A percentile compares a stretch with the other conserved stretches of the same genome.
phyloP scores from a whole-genome alignment of 2,113 vertebrate species.

The Myocastor coypus region DNA sequence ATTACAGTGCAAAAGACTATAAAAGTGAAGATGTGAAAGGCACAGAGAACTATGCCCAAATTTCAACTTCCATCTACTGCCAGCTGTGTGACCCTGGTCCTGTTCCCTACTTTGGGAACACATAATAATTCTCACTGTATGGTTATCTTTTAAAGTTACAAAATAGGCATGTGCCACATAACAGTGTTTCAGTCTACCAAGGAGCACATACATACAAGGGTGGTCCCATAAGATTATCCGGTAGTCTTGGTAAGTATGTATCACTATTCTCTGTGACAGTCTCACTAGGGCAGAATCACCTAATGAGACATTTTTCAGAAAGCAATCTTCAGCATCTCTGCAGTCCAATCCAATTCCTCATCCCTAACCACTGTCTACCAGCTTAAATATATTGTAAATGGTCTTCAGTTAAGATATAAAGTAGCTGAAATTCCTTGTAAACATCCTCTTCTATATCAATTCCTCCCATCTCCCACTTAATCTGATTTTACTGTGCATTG shows the following conservation, averaged over 20 bases:
- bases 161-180: background rate
- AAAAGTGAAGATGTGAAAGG: rapidly evolving
- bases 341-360: background rate
- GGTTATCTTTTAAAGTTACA: background rate
- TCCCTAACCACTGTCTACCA: background rate
- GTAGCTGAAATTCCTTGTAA: background rate
- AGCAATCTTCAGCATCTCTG: background rate
- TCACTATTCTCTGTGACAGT: background rate
- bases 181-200: background rate
- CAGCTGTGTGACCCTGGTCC: background rate
- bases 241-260: background rate
- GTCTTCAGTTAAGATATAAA: background rate
- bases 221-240: background rate
- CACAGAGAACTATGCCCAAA: background rate
- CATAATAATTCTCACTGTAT: background rate
- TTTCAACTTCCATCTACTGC: background rate
- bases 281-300: background rate
- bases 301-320: background rate
- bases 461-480: background rate
- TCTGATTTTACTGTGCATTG: background rate
- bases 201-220: background rate
- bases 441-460: background rate
- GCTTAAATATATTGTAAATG: background rate
- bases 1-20: background rate
- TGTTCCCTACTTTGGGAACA: background rate